Evolutionary conservation across 2,113 vertebrate species (phyloP), one percentile per base, ranked within the genome.

Genomic region (Vanacampus margaritifer): DNA sequence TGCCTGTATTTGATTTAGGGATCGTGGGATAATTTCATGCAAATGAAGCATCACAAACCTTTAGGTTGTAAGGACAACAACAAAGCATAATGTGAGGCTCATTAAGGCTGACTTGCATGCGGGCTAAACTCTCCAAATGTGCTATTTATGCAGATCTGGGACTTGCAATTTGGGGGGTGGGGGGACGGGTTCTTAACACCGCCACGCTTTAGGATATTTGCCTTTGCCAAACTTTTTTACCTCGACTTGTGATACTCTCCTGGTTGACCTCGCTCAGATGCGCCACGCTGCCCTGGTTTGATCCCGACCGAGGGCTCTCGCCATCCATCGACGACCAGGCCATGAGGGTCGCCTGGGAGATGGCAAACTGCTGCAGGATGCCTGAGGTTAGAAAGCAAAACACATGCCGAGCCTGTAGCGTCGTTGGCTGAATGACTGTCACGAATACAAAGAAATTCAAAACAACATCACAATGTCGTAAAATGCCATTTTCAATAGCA

Each of bases 291-390:
- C 97, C 97, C 86, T 97, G 95, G 80, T 94, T 94, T 2, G 96
- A 98, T 36, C 95, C 95, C n/a, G 95, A 95, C 73, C 94, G 94
- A 68, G 95, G 87, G 74, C 96, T 96, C 80, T 98, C 97, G 21
- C 95, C 97, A 51, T 99, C 97, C 94, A 99, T 96, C 54, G 97
- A 99, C 13, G 93, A 93, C 97, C 97, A 99, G 50, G 97, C 96
- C 90, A 98, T 79, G 28, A 99, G 93, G 0, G 97, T 99, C 3
- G 97, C 97, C 84, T 99, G 93, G 0, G 97, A 98, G 87, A 99
- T 97, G 0, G 96, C 97, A 85, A 99, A 99, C 70, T 99, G 97
- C 76, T 99, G 93, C 93, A 98, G 95, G 74, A 98, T 93, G 17
- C 97, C 97, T 99, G 82, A 58, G 76, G 80, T 67, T 43, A 76